Evolutionary conservation across 2,113 vertebrate genomes (phyloP).

Genomic region (Psammodynastes pulverulentus): DNA sequence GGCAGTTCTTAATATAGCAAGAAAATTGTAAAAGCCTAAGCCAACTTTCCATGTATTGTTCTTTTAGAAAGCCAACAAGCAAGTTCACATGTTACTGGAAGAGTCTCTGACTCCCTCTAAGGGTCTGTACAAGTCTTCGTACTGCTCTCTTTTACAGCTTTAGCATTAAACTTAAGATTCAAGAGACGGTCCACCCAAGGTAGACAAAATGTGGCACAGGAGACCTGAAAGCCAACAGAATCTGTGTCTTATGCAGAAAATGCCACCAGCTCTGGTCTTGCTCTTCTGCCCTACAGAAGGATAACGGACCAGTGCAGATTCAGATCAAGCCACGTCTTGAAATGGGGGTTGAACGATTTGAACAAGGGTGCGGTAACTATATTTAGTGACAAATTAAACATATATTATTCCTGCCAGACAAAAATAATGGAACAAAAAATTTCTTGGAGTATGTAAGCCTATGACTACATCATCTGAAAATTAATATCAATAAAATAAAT

Average conservation of each 20-base stretch:
- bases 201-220: constrained; percentile 20
- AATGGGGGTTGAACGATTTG: neutral
- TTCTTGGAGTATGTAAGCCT: neutral
- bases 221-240: neutral
- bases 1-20: constrained; percentile 51
- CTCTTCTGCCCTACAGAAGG: neutral
- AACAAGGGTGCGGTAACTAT: neutral
- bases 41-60: constrained; percentile 60
- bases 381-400: neutral
- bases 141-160: neutral
- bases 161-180: neutral
- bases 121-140: constrained; percentile 22
- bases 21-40: constrained; percentile 61
- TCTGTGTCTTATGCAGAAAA: neutral
- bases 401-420: neutral
- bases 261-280: neutral
- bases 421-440: neutral
- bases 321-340: neutral
- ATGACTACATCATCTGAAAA: neutral
- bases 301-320: neutral
- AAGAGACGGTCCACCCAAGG: constrained; percentile 12
- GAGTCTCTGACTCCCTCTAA: constrained; percentile 70
- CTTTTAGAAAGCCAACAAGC: constrained; percentile 72
- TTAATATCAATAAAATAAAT: neutral
- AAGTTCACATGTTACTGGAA: constrained; percentile 70